Percentiles rank a stretch among this genome's conserved stretches.
Evolutionary conservation across 2,113 vertebrate genomes (phyloP).

Genomic region (Cochlearius cochlearius): DNA sequence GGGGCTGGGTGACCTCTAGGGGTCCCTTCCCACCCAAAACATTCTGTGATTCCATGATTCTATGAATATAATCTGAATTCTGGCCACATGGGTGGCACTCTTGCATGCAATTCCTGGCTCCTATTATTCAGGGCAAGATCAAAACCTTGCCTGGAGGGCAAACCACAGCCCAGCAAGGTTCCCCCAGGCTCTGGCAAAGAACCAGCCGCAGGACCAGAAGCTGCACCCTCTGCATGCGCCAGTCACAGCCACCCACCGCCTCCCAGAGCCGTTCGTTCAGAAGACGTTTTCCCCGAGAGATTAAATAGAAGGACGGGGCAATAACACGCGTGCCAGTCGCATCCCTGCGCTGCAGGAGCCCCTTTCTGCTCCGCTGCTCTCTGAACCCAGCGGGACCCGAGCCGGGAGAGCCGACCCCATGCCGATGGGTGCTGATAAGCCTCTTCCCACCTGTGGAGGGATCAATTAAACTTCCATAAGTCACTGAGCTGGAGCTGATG

Average conservation of each 20-base stretch:
- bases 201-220: not conserved
- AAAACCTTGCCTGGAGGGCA: not conserved
- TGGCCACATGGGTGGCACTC: accelerated
- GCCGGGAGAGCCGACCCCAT: accelerated
- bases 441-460: not conserved
- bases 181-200: not conserved
- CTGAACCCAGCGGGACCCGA: accelerated
- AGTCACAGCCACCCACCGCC: not conserved
- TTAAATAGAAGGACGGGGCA: not conserved
- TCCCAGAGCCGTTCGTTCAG: accelerated
- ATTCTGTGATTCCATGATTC: too few relatives aligned
- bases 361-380: not conserved
- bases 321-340: accelerated
- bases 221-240: not conserved
- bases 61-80: too few relatives aligned
- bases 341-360: not conserved
- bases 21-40: too few relatives aligned
- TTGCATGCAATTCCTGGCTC: not conserved
- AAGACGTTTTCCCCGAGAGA: not conserved
- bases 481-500: not conserved
- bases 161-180: not conserved
- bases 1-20: too few relatives aligned
- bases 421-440: accelerated
- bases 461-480: not conserved
- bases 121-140: not conserved